Conservation (phyloP, 2,888 invertebrate species). For the Cyclophora albipunctata region DNA sequence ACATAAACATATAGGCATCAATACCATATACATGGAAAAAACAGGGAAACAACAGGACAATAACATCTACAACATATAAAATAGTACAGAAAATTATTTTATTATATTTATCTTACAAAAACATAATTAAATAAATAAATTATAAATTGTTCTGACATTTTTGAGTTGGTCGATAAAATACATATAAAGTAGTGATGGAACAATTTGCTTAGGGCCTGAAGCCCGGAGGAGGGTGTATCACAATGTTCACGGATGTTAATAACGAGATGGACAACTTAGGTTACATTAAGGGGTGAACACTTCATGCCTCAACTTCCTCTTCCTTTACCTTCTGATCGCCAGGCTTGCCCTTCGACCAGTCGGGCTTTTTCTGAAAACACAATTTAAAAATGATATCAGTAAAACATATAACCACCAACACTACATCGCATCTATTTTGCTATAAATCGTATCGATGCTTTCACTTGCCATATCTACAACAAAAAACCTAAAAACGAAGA, state of each 20-base stretch:
- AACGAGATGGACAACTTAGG: conserved; percentile 41
- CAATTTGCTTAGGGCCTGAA: conserved; percentile 16
- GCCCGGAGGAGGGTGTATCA: conserved; percentile 40
- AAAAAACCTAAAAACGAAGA: no score
- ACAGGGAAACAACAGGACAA: conserved; percentile 33
- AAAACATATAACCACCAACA: conserved; percentile 6
- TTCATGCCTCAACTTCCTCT: conserved; percentile 89
- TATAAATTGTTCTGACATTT: conserved; percentile 50
- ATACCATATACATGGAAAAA: not conserved
- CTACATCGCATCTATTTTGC: conserved; percentile 20
- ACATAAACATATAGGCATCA: no score
- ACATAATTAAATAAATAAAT: conserved; percentile 61
- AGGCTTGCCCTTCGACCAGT: conserved; percentile 94
- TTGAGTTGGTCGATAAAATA: conserved; percentile 42
- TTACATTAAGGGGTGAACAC: conserved; percentile 52
- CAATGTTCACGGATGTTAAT: conserved; percentile 47
- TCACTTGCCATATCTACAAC: no score
- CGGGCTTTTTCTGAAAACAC: conserved; percentile 90
- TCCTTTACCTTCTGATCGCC: conserved; percentile 93
- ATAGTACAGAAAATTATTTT: conserved; percentile 69
- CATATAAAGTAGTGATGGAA: conserved; percentile 46
- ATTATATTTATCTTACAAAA: conserved; percentile 68
- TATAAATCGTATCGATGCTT: conserved; percentile 16
- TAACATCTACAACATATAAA: conserved; percentile 44
- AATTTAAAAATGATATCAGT: conserved; percentile 14